Conservation (phyloP, 2,797 vertebrate species). For the Hydrocynus forskahlii region DNA sequence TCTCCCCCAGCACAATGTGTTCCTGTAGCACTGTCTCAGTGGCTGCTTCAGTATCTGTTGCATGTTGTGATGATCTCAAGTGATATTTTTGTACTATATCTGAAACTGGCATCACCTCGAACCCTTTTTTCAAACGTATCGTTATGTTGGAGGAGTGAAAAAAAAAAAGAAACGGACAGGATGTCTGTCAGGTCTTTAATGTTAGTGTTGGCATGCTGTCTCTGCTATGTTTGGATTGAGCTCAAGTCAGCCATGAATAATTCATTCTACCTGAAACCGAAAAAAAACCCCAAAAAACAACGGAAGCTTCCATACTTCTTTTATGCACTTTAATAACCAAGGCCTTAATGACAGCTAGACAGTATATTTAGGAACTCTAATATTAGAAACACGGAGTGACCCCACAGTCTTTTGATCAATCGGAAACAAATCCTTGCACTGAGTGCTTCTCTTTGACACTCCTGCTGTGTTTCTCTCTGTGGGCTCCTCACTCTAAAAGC, state of each 20-base stretch:
- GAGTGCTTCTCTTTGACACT: neutral
- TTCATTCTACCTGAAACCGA: slow-evolving; percentile 44
- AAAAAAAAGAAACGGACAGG: slow-evolving; percentile 15
- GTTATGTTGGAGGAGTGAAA: slow-evolving; percentile 4
- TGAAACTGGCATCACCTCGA: slow-evolving; percentile 4
- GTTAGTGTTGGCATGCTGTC: slow-evolving; percentile 33
- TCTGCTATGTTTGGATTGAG: slow-evolving; percentile 44
- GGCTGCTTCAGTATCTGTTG: neutral
- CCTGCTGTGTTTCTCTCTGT: neutral
- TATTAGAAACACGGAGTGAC: slow-evolving; percentile 42
- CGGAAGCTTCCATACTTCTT: slow-evolving; percentile 7
- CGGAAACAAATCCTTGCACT: slow-evolving; percentile 30
- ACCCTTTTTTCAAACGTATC: neutral
- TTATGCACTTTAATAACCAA: slow-evolving; percentile 48
- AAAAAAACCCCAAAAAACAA: neutral
- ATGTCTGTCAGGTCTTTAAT: slow-evolving; percentile 50
- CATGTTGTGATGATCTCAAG: slow-evolving; percentile 10
- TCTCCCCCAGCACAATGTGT: neutral
- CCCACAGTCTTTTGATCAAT: slow-evolving; percentile 38
- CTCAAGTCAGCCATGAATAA: slow-evolving; percentile 44
- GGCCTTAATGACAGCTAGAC: slow-evolving; percentile 32
- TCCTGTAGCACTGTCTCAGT: slow-evolving; percentile 3
- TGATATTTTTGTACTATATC: slow-evolving; percentile 24
- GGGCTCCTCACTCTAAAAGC: neutral
- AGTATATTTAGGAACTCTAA: slow-evolving; percentile 50